Evolutionary conservation across 2,113 vertebrate species (phyloP).

Genomic region (Pao palembangensis): DNA sequence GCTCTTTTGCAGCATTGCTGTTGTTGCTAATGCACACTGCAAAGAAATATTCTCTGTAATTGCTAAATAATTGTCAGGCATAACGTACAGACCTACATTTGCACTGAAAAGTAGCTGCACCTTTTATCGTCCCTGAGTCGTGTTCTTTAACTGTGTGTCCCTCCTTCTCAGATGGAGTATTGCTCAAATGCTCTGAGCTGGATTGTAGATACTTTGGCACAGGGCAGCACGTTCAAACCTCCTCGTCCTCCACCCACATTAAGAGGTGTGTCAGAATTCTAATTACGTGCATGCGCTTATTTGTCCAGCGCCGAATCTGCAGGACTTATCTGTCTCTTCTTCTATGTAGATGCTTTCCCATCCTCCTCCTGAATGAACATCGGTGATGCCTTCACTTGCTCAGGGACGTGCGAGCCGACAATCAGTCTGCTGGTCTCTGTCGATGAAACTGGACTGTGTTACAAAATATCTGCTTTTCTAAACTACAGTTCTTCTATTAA

Average conservation of each 20-base stretch:
- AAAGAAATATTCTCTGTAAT: too few relatives aligned
- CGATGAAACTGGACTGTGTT: constrained; percentile 1
- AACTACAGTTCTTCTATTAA: neutral
- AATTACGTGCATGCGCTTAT: neutral
- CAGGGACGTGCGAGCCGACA: neutral
- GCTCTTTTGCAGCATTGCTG: neutral
- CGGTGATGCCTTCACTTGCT: neutral
- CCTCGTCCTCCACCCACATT: constrained; percentile 64
- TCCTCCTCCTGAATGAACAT: constrained; percentile 32
- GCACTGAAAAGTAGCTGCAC: too few relatives aligned
- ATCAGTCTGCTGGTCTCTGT: neutral
- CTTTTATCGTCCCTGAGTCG: neutral
- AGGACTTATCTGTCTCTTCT: neutral
- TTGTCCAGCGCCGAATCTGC: neutral
- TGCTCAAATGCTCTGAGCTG: constrained; percentile 79
- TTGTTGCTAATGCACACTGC: too few relatives aligned
- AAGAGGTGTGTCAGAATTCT: constrained; percentile 48
- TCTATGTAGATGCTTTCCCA: constrained; percentile 35
- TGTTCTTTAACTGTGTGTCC: neutral
- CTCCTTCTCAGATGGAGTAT: constrained; percentile 78
- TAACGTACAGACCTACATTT: too few relatives aligned
- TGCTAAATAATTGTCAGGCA: too few relatives aligned
- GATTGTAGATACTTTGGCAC: constrained; percentile 80
- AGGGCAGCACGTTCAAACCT: constrained; percentile 68
- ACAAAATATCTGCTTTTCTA: neutral